Base-by-base conservation (phyloP, 2,797 vertebrate species). In the Takifugu ocellatus region DNA sequence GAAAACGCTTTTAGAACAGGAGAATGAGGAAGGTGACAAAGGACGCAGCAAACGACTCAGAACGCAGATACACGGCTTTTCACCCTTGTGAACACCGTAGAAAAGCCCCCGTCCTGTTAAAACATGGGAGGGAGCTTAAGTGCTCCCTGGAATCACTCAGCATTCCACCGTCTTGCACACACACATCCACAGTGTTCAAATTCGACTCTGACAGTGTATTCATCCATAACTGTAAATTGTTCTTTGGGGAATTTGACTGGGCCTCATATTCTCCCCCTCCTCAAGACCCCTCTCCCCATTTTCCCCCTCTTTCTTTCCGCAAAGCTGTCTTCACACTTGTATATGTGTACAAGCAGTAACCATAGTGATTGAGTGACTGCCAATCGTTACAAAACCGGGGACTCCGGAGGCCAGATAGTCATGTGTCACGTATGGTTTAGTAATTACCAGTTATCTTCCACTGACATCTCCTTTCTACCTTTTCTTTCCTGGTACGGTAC, bases 211-310 rank as follows among this genome's bases (percentile, higher is more conserved):
- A 84, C 79, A 74, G 77, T 51, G 74, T 78, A 79, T 84, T 89
- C 85, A 85, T 84, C 83, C 86, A 86, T 77, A 90, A 87, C 89
- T 87, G 81, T 75, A 90, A 84, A 87, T 90, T 89, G 81, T 87
- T 80, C 77, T 84, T 80, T 70, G 72, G 79, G 81, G 87, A 88
- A 86, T 85, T 78, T 83, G 79, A 78, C 65, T 56, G 74, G 64
- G 66, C 71, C 84, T 78, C 68, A 21, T 69, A 66, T 63, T 68
- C 56, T 46, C 43, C 66, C 66, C 64, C 61, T 44, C 25, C 63
- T 58, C 45, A 11, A 65, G 51, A 72, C 70, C 70, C 58, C 64
- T 36, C 64, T 39, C 2, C 36, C 43, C n/a, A 16, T 7, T 17
- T 45, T 7, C 16, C 44, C 17, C 44, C 44, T 45, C 16, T 46